Evolutionary conservation across 2,113 vertebrate genomes (phyloP), one percentile per base, ranked within the genome.

Genomic region (human (Homo sapiens)): DNA sequence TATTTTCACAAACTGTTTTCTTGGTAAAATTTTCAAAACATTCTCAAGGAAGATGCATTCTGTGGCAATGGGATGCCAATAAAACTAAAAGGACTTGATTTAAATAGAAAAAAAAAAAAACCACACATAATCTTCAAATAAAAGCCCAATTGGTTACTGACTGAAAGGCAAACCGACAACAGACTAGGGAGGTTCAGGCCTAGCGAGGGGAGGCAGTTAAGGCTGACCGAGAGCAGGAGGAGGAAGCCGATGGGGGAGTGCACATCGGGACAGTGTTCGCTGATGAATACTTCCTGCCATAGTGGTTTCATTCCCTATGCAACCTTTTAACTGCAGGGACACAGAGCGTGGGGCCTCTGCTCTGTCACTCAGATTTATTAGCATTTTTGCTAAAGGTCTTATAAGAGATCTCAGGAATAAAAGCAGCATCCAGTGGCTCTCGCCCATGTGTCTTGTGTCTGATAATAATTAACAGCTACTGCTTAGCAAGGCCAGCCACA

Each of bases 41-140:
- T 64, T 72, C 55, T 95, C 84, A 68, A 89, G 57, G 82, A 96
- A 55, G 43, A 85, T 52, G 85, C 57, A 50, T 72, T 94, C 79
- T 17, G 25, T 25, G 38, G 6, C 38, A 80, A 86, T 4, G 38
- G 50, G 79, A 45, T 13, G 13, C 43, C 80, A 52, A 30, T 17
- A 55, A 93, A 95, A 73, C 22, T 38, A 17, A 0, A 17, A 35
- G 4, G 14, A 82, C 50, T 82, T 22, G 43, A 66, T 81, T 14
- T 20, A 75, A 48, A 95, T 8, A 40, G 55, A 81, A 70, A 73
- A 43, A 30, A 73, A 43, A 30, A 25, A 59, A 8, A 9, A 3
- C 9, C 23, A 64, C 61, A 30, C 27, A 43, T 23, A 30, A 17
- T 18, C n/a, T 68, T 83, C 35, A 81, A 45, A 66, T 22, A 6